These are phyloP conservation scores for Chymomyza costata DNA, from an alignment of 1,140 invertebrate genomes.

Conservation along the genomic window DNA sequence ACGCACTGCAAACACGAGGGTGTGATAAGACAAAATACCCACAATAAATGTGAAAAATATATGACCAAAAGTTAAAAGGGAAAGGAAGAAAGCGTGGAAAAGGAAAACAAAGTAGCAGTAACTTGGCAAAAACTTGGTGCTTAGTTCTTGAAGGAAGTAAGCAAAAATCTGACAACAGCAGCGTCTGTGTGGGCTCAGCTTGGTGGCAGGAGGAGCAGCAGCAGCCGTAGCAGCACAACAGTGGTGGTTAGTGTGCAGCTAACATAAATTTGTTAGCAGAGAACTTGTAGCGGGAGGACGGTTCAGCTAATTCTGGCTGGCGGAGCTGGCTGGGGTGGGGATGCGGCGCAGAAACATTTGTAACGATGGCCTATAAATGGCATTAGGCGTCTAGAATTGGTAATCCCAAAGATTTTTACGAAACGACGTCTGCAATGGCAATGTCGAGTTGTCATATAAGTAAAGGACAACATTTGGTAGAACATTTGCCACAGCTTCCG, in stretches of 20 bases:
- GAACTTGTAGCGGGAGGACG: neutral
- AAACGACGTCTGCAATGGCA: constrained; percentile 37
- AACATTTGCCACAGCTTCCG: constrained; percentile 30
- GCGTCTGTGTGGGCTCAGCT: neutral
- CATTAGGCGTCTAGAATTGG: constrained; percentile 72
- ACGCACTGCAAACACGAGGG: constrained; percentile 69
- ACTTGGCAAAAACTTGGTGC: constrained; percentile 14
- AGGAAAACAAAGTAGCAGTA: constrained; percentile 11
- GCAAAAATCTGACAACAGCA: constrained; percentile 41
- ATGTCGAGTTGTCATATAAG: too few species aligned
- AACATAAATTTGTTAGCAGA: constrained; percentile 52
- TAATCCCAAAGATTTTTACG: constrained; percentile 69
- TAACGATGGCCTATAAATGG: constrained; percentile 71
- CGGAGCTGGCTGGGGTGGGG: neutral
- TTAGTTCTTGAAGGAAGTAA: constrained; percentile 14
- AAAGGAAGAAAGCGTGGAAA: constrained; percentile 41
- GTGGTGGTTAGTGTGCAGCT: neutral
- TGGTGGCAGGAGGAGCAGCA: constrained; percentile 25
- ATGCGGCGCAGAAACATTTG: constrained; percentile 57
- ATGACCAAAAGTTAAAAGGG: constrained; percentile 60
- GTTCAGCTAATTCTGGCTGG: constrained; percentile 11
- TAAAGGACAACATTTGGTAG: constrained; percentile 1
- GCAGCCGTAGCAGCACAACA: too few species aligned
- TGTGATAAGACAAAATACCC: constrained; percentile 74
- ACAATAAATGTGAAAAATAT: constrained; percentile 74